Base-by-base conservation (phyloP, 2,797 vertebrate species). In the Cottoperca gobio region DNA sequence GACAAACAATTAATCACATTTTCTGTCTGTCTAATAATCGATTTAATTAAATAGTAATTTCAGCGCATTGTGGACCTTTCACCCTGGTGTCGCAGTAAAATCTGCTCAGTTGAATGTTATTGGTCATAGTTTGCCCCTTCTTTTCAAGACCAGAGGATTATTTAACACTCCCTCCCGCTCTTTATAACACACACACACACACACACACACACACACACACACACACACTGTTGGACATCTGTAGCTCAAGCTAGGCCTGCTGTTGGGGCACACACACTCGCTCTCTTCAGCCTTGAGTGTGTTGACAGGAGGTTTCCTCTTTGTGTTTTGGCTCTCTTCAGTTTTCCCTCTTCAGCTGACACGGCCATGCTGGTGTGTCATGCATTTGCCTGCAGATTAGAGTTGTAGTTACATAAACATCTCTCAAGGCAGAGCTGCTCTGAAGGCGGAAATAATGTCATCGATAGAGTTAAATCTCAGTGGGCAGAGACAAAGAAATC, bases 381-480 rank as follows among this genome's bases (percentile, higher is more conserved):
- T 69, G 64, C 75, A 61, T 78, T 71, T 73, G 70, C 76, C 55
- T 75, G 64, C 69, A 88, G 85, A 88, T 87, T 82, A 81, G 31
- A 82, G 70, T 84, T 75, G 48, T 62, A 62, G 84, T 91, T 91
- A 81, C 53, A 21, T 90, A 91, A 88, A 82, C 52, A 23, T 82
- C 71, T 75, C 79, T 89, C 17, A 77, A 81, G 79, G 74, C 85
- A 83, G 76, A 83, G 72, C 69, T 45, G 82, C 83, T 81, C 57
- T 46, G 67, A 77, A 68, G 73, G 84, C 5, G n/a, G 71, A 84
- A 79, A 80, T 90, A 81, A 89, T 87, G 82, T 86, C 55, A 67
- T 75, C 19, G 28, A 48, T 80, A 33, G 63, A 86, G 39, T 81
- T 74, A 70, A 86, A 80, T 74, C 82, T 76, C 67, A 67, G 67